Evolutionary conservation across 2,888 invertebrate species (phyloP), one percentile per base, ranked within the genome.

Genomic region (Gnatocerus cornutus): DNA sequence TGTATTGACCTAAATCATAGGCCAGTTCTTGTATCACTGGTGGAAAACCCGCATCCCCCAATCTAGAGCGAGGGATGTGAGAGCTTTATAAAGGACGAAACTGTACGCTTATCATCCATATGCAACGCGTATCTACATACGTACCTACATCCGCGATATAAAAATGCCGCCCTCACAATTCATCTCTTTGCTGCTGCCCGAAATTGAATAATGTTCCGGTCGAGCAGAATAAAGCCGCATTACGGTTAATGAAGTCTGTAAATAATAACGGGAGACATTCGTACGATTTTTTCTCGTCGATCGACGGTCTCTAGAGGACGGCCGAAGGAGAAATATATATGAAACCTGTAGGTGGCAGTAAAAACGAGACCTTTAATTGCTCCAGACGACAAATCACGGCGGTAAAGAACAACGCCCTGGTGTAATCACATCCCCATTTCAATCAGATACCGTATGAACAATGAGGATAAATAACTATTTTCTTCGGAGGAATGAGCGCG

Each of bases 91-190:
- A 81, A 80, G 79, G 80, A 80, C 79, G 79, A 78, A 76, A 76
- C 80, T 78, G 74, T 70, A 76, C 80, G 83, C 82, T 83, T 83
- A 83, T 83, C 83, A 83, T 83, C 81, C 82, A 83, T 83, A 83
- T 83, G 83, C 82, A 83, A 83, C 81, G 81, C 80, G 80, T 83
- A 83, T 82, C 81, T 82, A 81, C 81, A 81, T 81, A 81, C 80
- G 80, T 82, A 81, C 80, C 81, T 81, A 81, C 80, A 80, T 78
- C 77, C 79, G 76, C 79, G 79, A 81, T 81, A 81, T 81, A 81
- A 82, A 82, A 82, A 81, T 82, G 75, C 74, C 74, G 76, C 78
- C 78, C 81, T 75, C 80, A 78, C 81, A 81, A 80, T 82, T 82
- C 81, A 81, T 82, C 74, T 79, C 74, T 71, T 66, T 14, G 66